A percentile compares a stretch with the other conserved stretches of the same genome.
Evolutionary conservation across 2,113 vertebrate genomes (phyloP).

Genomic region (Mirza zaza): DNA sequence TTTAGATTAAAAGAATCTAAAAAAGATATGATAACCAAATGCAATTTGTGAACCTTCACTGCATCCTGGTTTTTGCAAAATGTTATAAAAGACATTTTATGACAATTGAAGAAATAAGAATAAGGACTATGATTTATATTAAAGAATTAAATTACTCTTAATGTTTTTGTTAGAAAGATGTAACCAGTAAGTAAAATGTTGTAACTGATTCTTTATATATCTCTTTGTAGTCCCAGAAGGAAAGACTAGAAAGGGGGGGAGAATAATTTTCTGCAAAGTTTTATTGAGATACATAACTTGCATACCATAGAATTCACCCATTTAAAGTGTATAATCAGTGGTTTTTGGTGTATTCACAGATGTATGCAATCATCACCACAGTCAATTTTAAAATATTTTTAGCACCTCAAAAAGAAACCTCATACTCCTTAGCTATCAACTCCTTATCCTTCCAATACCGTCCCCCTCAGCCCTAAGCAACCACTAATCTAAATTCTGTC

Average conservation of each 20-base stretch:
- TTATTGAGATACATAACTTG: background rate
- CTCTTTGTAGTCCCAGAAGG: background rate
- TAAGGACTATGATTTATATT: background rate
- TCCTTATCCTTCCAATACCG: background rate
- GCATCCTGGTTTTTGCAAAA: background rate
- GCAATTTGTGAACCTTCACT: background rate
- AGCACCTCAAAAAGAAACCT: conserved; percentile 1
- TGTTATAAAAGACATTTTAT: background rate
- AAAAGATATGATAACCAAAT: conserved; percentile 13
- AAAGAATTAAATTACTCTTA: background rate
- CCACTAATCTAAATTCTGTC: background rate
- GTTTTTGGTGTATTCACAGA: background rate
- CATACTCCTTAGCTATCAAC: background rate
- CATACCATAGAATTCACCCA: background rate
- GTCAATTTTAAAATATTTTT: conserved; percentile 21
- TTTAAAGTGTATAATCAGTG: background rate
- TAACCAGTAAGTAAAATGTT: background rate
- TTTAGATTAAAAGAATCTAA: conserved; percentile 32
- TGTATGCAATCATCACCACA: background rate
- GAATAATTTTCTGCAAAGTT: background rate
- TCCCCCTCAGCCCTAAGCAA: background rate
- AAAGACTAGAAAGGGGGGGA: background rate
- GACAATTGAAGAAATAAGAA: background rate
- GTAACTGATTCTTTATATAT: background rate
- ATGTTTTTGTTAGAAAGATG: background rate